Evolutionary conservation across 2,113 vertebrate genomes (phyloP).

Genomic region (Tetraodon nigroviridis): DNA sequence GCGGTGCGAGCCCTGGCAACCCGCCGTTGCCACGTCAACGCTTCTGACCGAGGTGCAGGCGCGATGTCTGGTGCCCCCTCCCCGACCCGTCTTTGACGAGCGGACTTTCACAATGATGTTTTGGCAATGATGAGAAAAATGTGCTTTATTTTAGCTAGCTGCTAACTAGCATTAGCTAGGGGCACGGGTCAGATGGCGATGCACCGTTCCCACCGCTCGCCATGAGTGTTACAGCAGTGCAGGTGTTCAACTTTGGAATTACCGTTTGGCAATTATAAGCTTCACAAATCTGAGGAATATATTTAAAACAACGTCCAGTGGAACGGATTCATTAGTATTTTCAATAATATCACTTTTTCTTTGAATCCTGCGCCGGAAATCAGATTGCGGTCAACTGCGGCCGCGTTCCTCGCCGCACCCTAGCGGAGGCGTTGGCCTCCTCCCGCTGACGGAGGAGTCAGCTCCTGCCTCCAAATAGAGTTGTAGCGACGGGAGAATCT

Average conservation of each 20-base stretch:
- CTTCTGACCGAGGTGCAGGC: conserved; percentile 33
- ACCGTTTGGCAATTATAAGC: neutral
- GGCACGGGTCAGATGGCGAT: too few species aligned
- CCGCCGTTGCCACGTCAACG: conserved; percentile 20
- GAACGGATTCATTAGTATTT: too few species aligned
- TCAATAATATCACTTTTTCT: neutral
- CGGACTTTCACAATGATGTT: too few species aligned
- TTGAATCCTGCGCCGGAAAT: neutral
- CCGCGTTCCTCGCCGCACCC: neutral
- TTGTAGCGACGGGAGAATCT: conserved; percentile 60
- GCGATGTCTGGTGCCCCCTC: conserved; percentile 17
- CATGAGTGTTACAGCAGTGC: conserved; percentile 20
- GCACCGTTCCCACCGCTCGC: too few species aligned
- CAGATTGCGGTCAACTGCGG: conserved; percentile 2
- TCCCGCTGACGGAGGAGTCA: conserved; percentile 10
- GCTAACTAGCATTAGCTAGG: too few species aligned
- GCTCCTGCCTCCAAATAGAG: conserved; percentile 60
- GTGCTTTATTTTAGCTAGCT: too few species aligned
- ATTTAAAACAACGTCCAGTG: too few species aligned
- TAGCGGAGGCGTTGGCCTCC: conserved; percentile 8
- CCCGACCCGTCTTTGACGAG: too few species aligned
- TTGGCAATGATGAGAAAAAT: too few species aligned
- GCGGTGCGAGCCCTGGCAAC: conserved; percentile 19
- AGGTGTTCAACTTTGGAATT: conserved; percentile 4
- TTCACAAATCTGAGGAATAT: neutral